Conservation (phyloP, 2,797 vertebrate species). For the Triplophysa bombifrons region DNA sequence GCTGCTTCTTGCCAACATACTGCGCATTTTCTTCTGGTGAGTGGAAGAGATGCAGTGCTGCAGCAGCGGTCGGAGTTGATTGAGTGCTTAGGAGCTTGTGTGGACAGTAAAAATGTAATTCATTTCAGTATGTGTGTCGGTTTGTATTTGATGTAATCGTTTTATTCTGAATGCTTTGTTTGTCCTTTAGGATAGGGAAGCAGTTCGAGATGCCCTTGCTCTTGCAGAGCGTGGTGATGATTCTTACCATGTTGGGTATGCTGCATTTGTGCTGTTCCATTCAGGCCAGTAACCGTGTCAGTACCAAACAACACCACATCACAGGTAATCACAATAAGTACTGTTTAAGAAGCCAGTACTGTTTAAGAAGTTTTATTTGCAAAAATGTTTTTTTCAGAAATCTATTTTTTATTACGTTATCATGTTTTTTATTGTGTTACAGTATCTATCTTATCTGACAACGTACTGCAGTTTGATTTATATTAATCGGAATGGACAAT, state of each 20-base stretch:
- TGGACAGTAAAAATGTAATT: background rate
- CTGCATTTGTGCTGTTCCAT: constrained; percentile 81
- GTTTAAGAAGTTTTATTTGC: too few relatives aligned
- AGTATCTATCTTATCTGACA: too few relatives aligned
- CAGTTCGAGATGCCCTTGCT: constrained; percentile 83
- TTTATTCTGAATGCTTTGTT: constrained; percentile 6
- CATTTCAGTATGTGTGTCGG: background rate
- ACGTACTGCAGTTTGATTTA: too few relatives aligned
- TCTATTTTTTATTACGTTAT: too few relatives aligned
- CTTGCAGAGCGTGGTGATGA: constrained; percentile 83
- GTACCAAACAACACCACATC: constrained; percentile 78
- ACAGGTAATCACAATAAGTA: constrained; percentile 72
- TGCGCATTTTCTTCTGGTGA: constrained; percentile 86
- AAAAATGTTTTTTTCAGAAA: too few relatives aligned
- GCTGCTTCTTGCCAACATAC: constrained; percentile 82
- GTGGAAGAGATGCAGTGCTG: constrained; percentile 69
- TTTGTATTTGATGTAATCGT: background rate
- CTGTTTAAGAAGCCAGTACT: too few relatives aligned
- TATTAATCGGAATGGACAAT: too few relatives aligned
- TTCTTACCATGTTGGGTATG: constrained; percentile 82
- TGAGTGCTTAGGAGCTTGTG: background rate
- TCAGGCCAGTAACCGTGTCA: constrained; percentile 74
- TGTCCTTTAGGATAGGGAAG: constrained; percentile 78
- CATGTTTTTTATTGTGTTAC: too few relatives aligned
- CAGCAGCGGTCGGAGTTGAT: background rate